Percentiles rank a stretch among this genome's conserved stretches.
phyloP scores from a whole-genome alignment of 2,113 vertebrate genomes.

The Trinectes maculatus region DNA sequence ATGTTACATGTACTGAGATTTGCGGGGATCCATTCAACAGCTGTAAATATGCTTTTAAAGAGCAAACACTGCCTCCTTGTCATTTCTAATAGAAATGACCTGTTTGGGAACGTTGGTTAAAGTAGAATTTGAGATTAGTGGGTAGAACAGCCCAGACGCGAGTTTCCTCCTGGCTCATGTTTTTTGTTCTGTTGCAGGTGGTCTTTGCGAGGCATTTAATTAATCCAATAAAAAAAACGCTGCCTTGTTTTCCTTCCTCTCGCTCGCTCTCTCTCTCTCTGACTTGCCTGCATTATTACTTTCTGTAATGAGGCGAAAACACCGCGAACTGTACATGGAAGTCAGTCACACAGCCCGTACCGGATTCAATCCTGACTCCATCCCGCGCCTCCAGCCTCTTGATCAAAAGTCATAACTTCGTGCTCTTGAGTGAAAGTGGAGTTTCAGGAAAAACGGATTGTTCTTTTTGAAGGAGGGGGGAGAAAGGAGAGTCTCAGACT shows the following conservation, averaged over 20 bases:
- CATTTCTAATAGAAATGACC: constrained; percentile 50
- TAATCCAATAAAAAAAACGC: constrained; percentile 79
- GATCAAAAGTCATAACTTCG: constrained; percentile 50
- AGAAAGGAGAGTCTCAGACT: not conserved
- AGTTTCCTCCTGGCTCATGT: constrained; percentile 55
- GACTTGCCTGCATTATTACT: constrained; percentile 81
- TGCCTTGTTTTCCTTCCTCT: constrained; percentile 79
- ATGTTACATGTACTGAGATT: constrained; percentile 68
- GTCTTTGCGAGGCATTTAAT: constrained; percentile 80
- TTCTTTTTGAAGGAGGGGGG: constrained; percentile 6
- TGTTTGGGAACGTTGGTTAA: constrained; percentile 37
- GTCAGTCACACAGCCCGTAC: constrained; percentile 52
- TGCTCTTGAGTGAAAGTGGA: constrained; percentile 25
- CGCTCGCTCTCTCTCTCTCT: constrained; percentile 71
- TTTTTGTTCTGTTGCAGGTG: constrained; percentile 79
- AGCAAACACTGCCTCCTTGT: constrained; percentile 43
- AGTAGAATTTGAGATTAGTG: constrained; percentile 30
- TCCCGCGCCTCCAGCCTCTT: constrained; percentile 43
- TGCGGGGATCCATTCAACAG: constrained; percentile 58
- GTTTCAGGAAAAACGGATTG: constrained; percentile 27
- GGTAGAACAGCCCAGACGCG: constrained; percentile 51
- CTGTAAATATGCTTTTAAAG: constrained; percentile 55
- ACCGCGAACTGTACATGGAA: constrained; percentile 62
- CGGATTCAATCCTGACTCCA: constrained; percentile 48
- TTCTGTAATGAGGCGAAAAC: constrained; percentile 81